phyloP scores from a whole-genome alignment of 2,888 invertebrate genomes.

The Esperia sulphurella region DNA sequence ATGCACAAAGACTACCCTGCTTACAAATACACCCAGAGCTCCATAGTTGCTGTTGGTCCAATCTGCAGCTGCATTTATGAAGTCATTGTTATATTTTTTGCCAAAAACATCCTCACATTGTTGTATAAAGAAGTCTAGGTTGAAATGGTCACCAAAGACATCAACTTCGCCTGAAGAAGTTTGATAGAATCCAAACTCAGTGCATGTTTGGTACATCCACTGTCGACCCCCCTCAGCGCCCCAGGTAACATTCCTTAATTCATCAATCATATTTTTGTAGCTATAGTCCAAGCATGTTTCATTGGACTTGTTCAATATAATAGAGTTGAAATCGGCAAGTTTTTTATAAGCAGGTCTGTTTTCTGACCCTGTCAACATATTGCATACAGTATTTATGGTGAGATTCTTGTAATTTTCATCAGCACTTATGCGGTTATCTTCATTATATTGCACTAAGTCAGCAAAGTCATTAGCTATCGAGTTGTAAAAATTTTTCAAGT shows the following conservation, averaged over 20 bases:
- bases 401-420: constrained; percentile 80
- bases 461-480: constrained; percentile 93
- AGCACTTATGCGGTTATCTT: constrained; percentile 89
- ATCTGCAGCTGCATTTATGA: constrained; percentile 80
- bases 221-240: constrained; percentile 86
- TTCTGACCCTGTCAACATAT: constrained; percentile 83
- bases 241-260: constrained; percentile 84
- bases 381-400: constrained; percentile 90
- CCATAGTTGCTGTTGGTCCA: constrained; percentile 91
- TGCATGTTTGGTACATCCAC: constrained; percentile 97
- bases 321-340: constrained; percentile 85
- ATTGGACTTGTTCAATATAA: constrained; percentile 82
- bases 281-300: constrained; percentile 91
- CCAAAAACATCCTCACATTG: constrained; percentile 93
- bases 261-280: constrained; percentile 86
- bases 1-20: constrained; percentile 90
- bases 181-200: constrained; percentile 97
- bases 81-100: constrained; percentile 81
- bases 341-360: constrained; percentile 81
- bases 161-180: constrained; percentile 84
- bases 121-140: constrained; percentile 86
- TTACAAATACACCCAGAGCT: constrained; percentile 83
- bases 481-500: constrained; percentile 89
- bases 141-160: constrained; percentile 88
- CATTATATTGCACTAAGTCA: constrained; percentile 95